Conservation (phyloP, 2,888 invertebrate species). For the Hoplodrina ambigua region DNA sequence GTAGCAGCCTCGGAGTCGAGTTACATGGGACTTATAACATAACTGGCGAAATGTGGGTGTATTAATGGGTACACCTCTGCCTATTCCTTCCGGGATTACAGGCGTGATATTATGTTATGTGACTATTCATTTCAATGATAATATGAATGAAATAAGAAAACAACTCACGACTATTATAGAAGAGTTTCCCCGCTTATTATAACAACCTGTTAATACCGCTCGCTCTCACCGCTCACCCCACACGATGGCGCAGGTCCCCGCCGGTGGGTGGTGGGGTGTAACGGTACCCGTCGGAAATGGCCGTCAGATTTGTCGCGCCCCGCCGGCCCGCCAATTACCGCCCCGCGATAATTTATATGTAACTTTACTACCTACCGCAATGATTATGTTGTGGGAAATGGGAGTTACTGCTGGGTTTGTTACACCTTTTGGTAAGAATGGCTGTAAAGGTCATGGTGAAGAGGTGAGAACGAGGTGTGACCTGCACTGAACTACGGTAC, state of each 20-base stretch:
- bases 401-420: conserved; percentile 35
- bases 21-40: too few species aligned
- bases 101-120: too few species aligned
- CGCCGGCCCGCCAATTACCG: conserved; percentile 82
- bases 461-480: conserved; percentile 14
- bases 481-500: neutral
- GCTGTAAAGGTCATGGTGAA: neutral
- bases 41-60: too few species aligned
- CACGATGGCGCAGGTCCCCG: conserved; percentile 15
- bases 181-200: conserved; percentile 2
- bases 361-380: conserved; percentile 60
- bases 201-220: conserved; percentile 54
- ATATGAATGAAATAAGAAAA: too few species aligned
- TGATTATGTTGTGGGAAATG: conserved; percentile 55
- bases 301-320: conserved; percentile 85
- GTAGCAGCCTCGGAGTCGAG: too few species aligned
- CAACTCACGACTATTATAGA: too few species aligned
- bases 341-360: conserved; percentile 72
- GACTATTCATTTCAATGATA: too few species aligned
- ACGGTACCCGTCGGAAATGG: conserved; percentile 79
- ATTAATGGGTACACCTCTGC: too few species aligned
- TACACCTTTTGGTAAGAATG: conserved; percentile 11
- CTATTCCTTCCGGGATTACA: too few species aligned
- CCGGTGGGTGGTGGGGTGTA: conserved; percentile 61
- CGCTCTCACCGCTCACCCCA: conserved; percentile 5